These are phyloP conservation scores for Hypomecis atomaria DNA, from an alignment of 2,888 invertebrate genomes.

Conservation along the genomic window DNA sequence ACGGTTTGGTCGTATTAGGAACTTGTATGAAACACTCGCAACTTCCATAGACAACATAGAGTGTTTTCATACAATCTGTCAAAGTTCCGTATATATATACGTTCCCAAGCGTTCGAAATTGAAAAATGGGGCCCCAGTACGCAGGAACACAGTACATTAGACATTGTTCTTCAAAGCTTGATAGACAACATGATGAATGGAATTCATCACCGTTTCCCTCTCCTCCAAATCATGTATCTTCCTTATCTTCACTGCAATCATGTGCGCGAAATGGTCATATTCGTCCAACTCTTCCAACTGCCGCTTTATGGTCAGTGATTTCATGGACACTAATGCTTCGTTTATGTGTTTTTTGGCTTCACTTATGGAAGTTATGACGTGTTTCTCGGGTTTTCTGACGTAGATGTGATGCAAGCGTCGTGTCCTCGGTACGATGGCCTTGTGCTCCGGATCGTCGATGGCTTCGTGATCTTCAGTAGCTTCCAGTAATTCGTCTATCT, in stretches of 20 bases:
- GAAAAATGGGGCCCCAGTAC: no score
- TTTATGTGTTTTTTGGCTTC: constrained; percentile 23
- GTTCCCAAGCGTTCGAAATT: no score
- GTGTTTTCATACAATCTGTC: no score
- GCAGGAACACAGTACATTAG: no score
- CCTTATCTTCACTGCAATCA: constrained; percentile 26
- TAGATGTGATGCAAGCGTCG: constrained; percentile 5
- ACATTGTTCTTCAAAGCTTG: constrained; percentile 16
- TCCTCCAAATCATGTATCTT: constrained; percentile 23
- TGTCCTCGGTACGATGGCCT: constrained; percentile 7
- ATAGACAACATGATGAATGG: constrained; percentile 24
- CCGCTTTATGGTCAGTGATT: constrained; percentile 15
- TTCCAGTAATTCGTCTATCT: constrained; percentile 11
- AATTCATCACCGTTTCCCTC: constrained; percentile 24
- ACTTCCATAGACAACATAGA: no score
- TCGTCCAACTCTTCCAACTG: constrained; percentile 17
- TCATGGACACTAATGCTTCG: constrained; percentile 18
- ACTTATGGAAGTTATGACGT: constrained; percentile 9
- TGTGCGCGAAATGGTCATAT: constrained; percentile 24
- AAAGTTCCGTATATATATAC: no score
- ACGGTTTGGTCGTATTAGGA: no score
- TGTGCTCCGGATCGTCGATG: constrained; percentile 8
- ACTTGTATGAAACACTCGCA: no score
- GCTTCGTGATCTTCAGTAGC: constrained; percentile 6
- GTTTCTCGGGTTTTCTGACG: constrained; percentile 15